Base-by-base conservation (phyloP, 2,888 invertebrate genomes). In the Cancer borealis region DNA sequence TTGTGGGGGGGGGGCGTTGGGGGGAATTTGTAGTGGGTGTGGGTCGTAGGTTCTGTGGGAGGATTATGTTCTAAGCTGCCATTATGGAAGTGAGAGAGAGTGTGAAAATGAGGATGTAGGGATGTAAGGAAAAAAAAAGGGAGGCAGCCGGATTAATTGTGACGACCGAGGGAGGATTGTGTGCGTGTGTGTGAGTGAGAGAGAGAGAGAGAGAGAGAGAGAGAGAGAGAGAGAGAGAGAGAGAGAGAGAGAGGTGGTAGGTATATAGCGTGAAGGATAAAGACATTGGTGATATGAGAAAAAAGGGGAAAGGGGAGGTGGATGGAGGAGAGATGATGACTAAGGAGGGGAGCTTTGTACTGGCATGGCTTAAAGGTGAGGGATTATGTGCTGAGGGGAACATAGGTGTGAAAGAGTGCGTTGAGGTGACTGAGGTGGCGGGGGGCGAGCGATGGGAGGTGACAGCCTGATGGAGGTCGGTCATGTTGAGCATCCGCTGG, bases 391-490 rank as follows among this genome's bases (percentile, higher is more conserved):
- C 12, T 39, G 84, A 10, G 39, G 84, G 84, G 39, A 30, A 39
- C 84, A 84, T 17, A 84, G 84, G 84, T 84, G 84, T 84, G 84
- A 84, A 84, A 84, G 84, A 84, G 84, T 30, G 91, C 45, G 91
- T 66, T 60, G 79, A 73, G 91, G 91, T 47, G 49, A 49, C 49
- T 21, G 46, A 26, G 60, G 30, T n/a, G 45, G 66, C 47, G 73
- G 91, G 4, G 46, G 79, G 73, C 91, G n/a, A n/a, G 60, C 26
- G 39, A 84, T n/a, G 39, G 30, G 30, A 84, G 84, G 39, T 91
- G 79, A 47, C 47, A 8, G 10, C 21, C 46, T 91, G 91, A 91
- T 91, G 73, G 91, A 91, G 91, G 47, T 91, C 21, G 46, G 46
- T 79, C 73, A 47, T 91, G 46, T n/a, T 73, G 79, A 30, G 46